These are phyloP conservation scores for Telmatochromis sp. DNA, from an alignment of 2,113 vertebrate species.

Conservation along the genomic window DNA sequence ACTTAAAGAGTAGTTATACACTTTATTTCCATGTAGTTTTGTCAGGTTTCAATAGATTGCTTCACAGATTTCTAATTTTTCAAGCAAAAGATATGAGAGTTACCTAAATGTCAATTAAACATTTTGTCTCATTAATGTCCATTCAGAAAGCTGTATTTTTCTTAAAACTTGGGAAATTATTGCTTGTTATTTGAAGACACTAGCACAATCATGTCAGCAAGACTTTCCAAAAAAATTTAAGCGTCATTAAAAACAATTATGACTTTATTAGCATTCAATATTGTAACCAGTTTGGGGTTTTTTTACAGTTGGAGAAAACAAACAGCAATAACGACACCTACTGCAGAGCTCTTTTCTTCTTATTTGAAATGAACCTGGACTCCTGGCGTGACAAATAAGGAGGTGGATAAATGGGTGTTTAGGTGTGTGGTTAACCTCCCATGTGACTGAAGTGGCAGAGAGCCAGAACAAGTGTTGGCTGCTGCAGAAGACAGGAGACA, in stretches of 20 bases:
- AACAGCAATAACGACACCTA: neutral
- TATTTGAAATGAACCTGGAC: neutral
- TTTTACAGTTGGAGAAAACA: neutral
- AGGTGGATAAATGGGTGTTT: constrained; percentile 4
- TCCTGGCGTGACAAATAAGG: neutral
- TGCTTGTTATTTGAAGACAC: neutral
- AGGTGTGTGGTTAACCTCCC: constrained; percentile 34
- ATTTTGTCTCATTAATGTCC: neutral
- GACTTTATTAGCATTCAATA: neutral
- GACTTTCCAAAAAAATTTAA: neutral
- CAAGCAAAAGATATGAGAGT: neutral
- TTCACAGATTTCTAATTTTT: neutral
- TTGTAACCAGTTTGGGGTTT: rapidly evolving
- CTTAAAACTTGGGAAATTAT: neutral
- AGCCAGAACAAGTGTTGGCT: constrained; percentile 22
- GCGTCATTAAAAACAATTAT: neutral
- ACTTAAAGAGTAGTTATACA: neutral
- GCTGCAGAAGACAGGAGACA: neutral
- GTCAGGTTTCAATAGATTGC: neutral
- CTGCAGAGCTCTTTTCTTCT: neutral
- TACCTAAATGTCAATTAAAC: neutral
- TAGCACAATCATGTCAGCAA: neutral
- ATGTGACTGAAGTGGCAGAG: constrained; percentile 1
- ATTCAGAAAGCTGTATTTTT: neutral
- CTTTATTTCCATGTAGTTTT: neutral